These are phyloP conservation scores for Venturia canescens DNA, from an alignment of 1,140 invertebrate genomes.

Conservation along the genomic window DNA sequence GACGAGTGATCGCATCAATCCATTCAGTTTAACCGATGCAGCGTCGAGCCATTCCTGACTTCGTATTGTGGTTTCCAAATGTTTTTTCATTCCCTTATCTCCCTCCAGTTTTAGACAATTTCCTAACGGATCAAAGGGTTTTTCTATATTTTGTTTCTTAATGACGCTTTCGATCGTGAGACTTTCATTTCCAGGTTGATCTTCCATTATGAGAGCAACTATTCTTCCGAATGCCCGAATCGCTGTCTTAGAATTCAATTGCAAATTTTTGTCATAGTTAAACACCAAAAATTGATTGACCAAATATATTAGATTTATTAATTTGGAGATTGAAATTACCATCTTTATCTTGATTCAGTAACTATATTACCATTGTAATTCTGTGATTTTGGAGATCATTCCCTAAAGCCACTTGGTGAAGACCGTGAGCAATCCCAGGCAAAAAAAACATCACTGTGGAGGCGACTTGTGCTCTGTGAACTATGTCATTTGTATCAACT, in stretches of 20 bases:
- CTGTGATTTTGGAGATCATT: slow-evolving; percentile 80
- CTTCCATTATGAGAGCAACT: slow-evolving; percentile 75
- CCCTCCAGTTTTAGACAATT: slow-evolving; percentile 45
- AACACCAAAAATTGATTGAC: no score
- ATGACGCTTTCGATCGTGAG: not conserved
- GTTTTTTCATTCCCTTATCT: slow-evolving; percentile 66
- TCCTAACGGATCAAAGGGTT: slow-evolving; percentile 45
- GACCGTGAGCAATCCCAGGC: slow-evolving; percentile 79
- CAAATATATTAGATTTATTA: no score
- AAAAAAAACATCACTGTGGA: slow-evolving; percentile 80
- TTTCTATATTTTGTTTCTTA: not conserved
- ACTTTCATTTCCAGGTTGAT: slow-evolving; percentile 62
- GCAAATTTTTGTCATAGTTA: not conserved
- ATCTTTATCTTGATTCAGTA: slow-evolving; percentile 15
- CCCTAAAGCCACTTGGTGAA: slow-evolving; percentile 78
- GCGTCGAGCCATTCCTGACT: slow-evolving; percentile 78
- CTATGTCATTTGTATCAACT: slow-evolving; percentile 69
- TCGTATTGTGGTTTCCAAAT: slow-evolving; percentile 73
- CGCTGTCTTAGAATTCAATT: slow-evolving; percentile 70
- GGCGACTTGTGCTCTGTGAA: slow-evolving; percentile 75
- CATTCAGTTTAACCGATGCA: slow-evolving; percentile 77
- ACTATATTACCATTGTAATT: slow-evolving; percentile 77
- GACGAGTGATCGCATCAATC: slow-evolving; percentile 75
- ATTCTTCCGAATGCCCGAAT: slow-evolving; percentile 75
- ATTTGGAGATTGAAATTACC: no score